Evolutionary conservation across 2,797 vertebrate genomes (phyloP).

Genomic region (Podarcis lilfordi): DNA sequence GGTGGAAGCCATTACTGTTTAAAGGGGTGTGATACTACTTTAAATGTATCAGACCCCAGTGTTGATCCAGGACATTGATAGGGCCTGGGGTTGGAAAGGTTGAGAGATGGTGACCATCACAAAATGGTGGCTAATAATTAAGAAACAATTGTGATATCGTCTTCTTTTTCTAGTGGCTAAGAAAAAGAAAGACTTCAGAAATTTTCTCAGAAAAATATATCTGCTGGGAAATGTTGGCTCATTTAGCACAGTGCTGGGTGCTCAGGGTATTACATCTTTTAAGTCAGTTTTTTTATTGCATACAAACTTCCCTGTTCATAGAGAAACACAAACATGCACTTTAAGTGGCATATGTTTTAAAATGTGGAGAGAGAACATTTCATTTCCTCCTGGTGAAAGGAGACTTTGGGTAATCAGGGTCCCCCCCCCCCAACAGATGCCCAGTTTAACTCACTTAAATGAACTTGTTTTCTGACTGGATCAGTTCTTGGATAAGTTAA

Average conservation of each 20-base stretch:
- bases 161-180: no score
- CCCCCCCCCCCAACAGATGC: conserved; percentile 74
- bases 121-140: no score
- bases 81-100: no score
- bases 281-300: background rate
- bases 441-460: conserved; percentile 80
- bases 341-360: conserved; percentile 64
- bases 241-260: conserved; percentile 61
- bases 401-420: conserved; percentile 71
- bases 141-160: no score
- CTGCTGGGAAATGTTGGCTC: background rate
- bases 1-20: no score
- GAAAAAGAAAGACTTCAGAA: no score
- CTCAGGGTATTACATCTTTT: conserved; percentile 55
- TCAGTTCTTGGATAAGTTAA: conserved; percentile 80
- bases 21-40: no score
- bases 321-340: background rate
- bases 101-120: no score
- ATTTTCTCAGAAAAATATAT: no score
- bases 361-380: conserved; percentile 63
- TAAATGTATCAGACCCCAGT: no score
- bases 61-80: no score
- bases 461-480: conserved; percentile 77
- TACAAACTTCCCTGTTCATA: conserved; percentile 49
- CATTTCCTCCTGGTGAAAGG: conserved; percentile 70